Conservation (phyloP, 2,113 vertebrate species). For the Phrynosoma blainvillii region DNA sequence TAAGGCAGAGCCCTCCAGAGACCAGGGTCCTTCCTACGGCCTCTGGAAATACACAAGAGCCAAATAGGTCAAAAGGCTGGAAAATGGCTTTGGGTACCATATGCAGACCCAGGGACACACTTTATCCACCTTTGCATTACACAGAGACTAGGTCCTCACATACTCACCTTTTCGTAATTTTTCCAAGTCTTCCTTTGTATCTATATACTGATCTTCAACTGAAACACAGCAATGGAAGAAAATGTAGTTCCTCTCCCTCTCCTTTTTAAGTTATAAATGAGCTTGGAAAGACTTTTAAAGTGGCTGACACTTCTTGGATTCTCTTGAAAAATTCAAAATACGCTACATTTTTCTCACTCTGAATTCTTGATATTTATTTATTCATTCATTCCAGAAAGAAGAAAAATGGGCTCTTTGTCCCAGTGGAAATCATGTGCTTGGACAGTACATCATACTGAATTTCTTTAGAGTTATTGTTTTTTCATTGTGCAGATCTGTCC, state of each 20-base stretch:
- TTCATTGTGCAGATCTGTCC: background rate
- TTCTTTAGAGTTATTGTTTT: constrained; percentile 6
- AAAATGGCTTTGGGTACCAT: too few relatives aligned
- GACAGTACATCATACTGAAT: background rate
- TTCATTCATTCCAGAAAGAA: background rate
- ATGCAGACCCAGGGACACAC: too few relatives aligned
- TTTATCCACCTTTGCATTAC: background rate
- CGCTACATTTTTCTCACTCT: background rate
- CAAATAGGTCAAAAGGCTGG: too few relatives aligned
- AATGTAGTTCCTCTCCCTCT: background rate
- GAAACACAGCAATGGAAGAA: constrained; percentile 53
- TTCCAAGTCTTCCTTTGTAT: constrained; percentile 80
- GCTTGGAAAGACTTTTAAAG: background rate
- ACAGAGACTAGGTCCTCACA: background rate
- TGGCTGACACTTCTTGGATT: background rate
- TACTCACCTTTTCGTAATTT: constrained; percentile 82
- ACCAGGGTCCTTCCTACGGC: too few relatives aligned
- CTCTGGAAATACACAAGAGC: too few relatives aligned
- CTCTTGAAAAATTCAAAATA: background rate
- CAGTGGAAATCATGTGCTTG: background rate
- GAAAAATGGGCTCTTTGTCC: constrained; percentile 23
- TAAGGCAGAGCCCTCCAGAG: too few relatives aligned
- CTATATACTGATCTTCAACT: constrained; percentile 89
- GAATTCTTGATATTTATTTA: background rate
- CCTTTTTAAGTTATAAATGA: too few relatives aligned